Evolutionary conservation across 2,888 invertebrate genomes (phyloP).

Genomic region (Clivina fossor): DNA sequence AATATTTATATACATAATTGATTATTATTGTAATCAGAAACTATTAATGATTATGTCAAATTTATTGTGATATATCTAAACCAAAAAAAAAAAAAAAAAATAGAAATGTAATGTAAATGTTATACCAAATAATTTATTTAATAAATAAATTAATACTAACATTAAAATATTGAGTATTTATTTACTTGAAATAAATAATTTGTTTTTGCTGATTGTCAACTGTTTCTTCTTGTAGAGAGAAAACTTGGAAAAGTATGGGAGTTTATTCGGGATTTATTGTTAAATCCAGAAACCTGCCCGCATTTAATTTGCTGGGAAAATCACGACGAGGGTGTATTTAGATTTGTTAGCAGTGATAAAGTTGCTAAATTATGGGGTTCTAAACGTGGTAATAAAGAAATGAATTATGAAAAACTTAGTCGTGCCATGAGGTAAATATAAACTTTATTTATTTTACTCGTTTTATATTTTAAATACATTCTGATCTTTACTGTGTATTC

Average conservation of each 20-base stretch:
- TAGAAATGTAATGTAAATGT: constrained; percentile 16
- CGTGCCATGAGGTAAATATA: constrained; percentile 76
- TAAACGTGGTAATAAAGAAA: constrained; percentile 80
- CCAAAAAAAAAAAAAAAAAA: too few species aligned
- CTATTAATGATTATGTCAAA: too few species aligned
- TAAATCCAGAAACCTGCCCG: constrained; percentile 75
- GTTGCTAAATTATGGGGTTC: constrained; percentile 87
- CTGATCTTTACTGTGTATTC: too few species aligned
- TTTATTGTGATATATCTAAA: too few species aligned
- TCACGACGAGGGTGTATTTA: constrained; percentile 78
- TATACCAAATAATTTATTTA: constrained; percentile 8
- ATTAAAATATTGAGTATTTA: constrained; percentile 13
- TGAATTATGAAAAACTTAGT: constrained; percentile 93
- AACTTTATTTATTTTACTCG: neutral
- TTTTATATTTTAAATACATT: neutral
- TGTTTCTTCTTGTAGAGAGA: constrained; percentile 39
- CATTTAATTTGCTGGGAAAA: constrained; percentile 88
- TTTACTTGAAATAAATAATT: constrained; percentile 11
- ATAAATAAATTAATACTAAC: constrained; percentile 8
- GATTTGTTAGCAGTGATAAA: constrained; percentile 83
- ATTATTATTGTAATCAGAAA: too few species aligned
- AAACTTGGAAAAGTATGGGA: constrained; percentile 67
- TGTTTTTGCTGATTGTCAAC: constrained; percentile 16
- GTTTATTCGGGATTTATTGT: constrained; percentile 79
- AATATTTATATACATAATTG: too few species aligned